Conservation (phyloP, 2,113 vertebrate species). For the Rutilus rutilus region DNA sequence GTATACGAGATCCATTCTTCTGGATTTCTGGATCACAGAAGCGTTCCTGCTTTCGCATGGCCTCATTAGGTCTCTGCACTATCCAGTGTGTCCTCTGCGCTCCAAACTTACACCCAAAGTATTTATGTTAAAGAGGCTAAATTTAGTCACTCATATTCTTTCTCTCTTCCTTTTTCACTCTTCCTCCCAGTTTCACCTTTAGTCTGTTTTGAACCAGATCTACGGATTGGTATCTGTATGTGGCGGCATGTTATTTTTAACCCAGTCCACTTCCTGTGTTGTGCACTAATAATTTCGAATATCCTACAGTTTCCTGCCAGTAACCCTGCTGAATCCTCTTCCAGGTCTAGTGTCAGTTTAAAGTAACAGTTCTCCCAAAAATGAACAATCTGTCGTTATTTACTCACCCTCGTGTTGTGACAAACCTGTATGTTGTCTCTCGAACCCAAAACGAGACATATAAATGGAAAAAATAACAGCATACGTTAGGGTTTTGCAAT, state of each 20-base stretch:
- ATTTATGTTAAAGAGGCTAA: constrained; percentile 59
- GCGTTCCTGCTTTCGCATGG: constrained; percentile 38
- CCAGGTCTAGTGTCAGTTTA: constrained; percentile 6
- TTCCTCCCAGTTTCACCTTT: constrained; percentile 31
- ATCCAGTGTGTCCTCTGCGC: constrained; percentile 42
- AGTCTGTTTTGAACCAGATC: constrained; percentile 51
- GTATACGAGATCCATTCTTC: constrained; percentile 1
- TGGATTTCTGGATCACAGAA: constrained; percentile 40
- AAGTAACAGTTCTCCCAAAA: neutral
- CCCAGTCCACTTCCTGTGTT: neutral
- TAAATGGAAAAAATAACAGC: neutral
- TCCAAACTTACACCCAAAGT: constrained; percentile 46
- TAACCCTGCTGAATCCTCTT: constrained; percentile 3
- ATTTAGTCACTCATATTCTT: constrained; percentile 45
- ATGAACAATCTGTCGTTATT: constrained; percentile 10
- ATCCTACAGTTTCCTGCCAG: constrained; percentile 9
- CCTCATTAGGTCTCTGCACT: constrained; percentile 52
- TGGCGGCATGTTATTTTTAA: neutral
- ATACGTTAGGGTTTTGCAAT: neutral
- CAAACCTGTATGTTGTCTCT: neutral
- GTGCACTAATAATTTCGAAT: constrained; percentile 12
- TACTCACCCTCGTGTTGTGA: neutral
- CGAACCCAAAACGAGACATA: neutral
- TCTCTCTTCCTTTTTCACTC: neutral
- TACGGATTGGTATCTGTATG: constrained; percentile 13